These are phyloP conservation scores for Montipora sp. DNA, from an alignment of 64 coral and sea anemone species.

Conservation along the genomic window DNA sequence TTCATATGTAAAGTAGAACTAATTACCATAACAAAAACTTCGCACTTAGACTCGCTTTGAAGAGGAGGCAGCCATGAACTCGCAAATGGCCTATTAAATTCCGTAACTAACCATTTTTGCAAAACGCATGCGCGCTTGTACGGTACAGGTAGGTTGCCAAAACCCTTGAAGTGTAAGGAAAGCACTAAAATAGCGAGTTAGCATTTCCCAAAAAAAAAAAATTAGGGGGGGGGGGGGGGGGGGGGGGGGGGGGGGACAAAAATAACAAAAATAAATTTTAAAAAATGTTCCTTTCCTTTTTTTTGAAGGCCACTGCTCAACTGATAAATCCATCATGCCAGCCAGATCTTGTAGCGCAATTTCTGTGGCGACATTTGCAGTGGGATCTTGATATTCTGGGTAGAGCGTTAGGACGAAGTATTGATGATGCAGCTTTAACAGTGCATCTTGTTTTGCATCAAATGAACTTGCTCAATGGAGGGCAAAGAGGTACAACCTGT, in stretches of 20 bases:
- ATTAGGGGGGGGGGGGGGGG: too few species aligned
- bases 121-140: too few species aligned
- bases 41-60: too few species aligned
- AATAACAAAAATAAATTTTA: neutral
- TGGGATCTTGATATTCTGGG: slow-evolving; percentile 37
- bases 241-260: too few species aligned
- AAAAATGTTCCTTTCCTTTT: neutral
- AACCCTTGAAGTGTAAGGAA: too few species aligned
- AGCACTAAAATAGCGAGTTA: neutral
- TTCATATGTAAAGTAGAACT: too few species aligned
- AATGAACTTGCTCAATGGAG: slow-evolving; percentile 29
- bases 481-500: neutral
- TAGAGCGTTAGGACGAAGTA: slow-evolving; percentile 31
- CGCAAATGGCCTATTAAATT: too few species aligned
- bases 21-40: too few species aligned
- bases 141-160: too few species aligned
- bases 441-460: slow-evolving; percentile 42
- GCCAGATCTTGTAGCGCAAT: neutral
- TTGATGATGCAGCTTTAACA: slow-evolving; percentile 62
- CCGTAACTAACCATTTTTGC: too few species aligned
- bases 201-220: neutral
- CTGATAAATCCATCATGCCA: neutral
- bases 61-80: too few species aligned
- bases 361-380: slow-evolving; percentile 46
- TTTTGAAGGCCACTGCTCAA: slow-evolving; percentile 4